phyloP scores from a whole-genome alignment of 2,888 invertebrate genomes.

The Chironomus riparius region DNA sequence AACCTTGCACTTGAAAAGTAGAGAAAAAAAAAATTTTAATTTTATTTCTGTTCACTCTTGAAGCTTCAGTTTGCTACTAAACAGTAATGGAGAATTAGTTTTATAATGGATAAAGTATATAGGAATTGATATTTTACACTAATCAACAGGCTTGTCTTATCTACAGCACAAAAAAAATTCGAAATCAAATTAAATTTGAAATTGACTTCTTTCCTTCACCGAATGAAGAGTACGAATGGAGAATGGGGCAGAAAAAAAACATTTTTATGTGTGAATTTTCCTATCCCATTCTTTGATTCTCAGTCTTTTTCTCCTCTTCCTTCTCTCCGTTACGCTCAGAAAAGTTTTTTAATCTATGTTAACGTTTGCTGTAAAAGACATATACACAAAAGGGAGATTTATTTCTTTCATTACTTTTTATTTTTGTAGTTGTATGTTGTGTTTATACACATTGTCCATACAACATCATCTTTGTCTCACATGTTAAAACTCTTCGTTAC shows the following conservation, averaged over 20 bases:
- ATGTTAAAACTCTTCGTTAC: no score
- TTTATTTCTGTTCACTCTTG: neutral
- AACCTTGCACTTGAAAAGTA: neutral
- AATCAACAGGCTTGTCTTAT: neutral
- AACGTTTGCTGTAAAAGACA: no score
- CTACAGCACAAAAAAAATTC: neutral
- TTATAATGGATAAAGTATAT: neutral
- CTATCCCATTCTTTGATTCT: neutral
- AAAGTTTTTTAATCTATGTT: no score
- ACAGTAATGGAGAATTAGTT: neutral
- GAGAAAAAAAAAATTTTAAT: neutral
- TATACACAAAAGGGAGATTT: no score
- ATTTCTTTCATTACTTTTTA: no score
- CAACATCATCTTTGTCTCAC: no score
- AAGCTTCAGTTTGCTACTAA: neutral
- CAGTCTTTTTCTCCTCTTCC: slow-evolving; percentile 1
- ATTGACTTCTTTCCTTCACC: slow-evolving; percentile 16
- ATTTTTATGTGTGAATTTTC: slow-evolving; percentile 5
- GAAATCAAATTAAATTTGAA: neutral
- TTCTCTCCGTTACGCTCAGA: neutral
- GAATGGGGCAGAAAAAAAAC: slow-evolving; percentile 7
- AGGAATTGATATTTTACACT: neutral
- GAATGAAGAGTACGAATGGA: slow-evolving; percentile 17
- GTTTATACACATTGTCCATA: no score
- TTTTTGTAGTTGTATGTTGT: no score